Conservation (phyloP, 2,888 invertebrate genomes). For the Hecatera dysodea region DNA sequence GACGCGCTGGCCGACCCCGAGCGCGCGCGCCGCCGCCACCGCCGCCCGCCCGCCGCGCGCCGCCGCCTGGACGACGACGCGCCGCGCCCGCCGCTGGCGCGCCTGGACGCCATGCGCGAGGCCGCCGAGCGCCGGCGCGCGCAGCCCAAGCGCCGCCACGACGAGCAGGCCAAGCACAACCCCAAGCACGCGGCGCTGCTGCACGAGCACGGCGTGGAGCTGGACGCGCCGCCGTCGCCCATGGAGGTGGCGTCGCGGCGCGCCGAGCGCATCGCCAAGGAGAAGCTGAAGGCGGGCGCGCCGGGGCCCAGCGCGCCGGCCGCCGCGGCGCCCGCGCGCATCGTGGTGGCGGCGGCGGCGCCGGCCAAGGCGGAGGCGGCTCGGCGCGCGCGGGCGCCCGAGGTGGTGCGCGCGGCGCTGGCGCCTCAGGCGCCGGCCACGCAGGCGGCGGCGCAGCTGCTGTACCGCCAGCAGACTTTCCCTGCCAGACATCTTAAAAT, state of each 20-base stretch:
- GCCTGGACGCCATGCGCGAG: slow-evolving; percentile 94
- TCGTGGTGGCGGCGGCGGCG: slow-evolving; percentile 72
- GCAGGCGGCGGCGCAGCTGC: slow-evolving; percentile 88
- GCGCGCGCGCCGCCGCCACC: slow-evolving; percentile 96
- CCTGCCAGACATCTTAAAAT: slow-evolving; percentile 88
- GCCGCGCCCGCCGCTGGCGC: slow-evolving; percentile 88
- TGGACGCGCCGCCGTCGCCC: slow-evolving; percentile 96
- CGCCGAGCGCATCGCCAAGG: slow-evolving; percentile 96
- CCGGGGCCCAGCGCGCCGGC: slow-evolving; percentile 82
- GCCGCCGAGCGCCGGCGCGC: slow-evolving; percentile 94
- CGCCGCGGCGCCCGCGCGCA: slow-evolving; percentile 68
- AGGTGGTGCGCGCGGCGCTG: slow-evolving; percentile 59
- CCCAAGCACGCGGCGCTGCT: slow-evolving; percentile 96
- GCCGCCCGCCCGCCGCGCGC: slow-evolving; percentile 93
- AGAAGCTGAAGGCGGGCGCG: slow-evolving; percentile 92
- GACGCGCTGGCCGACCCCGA: slow-evolving; percentile 97
- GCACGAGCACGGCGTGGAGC: slow-evolving; percentile 95
- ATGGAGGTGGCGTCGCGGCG: slow-evolving; percentile 95
- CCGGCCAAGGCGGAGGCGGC: slow-evolving; percentile 66
- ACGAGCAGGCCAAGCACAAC: slow-evolving; percentile 93
- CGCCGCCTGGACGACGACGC: slow-evolving; percentile 92
- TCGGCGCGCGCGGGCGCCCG: slow-evolving; percentile 69
- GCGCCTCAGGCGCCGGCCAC: slow-evolving; percentile 76
- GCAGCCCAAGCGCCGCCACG: slow-evolving; percentile 94
- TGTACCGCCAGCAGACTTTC: slow-evolving; percentile 92